Evolutionary conservation across 2,797 vertebrate species (phyloP).

Genomic region (Clarias laeviceps): DNA sequence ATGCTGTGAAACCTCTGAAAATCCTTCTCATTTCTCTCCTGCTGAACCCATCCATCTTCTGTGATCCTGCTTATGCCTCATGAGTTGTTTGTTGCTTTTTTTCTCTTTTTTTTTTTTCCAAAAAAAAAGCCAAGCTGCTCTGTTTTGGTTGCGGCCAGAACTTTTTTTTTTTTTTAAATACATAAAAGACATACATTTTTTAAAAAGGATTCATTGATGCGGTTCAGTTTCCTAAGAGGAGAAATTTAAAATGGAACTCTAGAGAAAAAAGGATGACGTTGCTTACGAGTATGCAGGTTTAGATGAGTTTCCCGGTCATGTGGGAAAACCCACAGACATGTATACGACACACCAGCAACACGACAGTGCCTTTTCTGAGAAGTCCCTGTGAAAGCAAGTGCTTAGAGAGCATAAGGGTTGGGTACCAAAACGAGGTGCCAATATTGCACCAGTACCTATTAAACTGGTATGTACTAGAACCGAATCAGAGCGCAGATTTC

Average conservation of each 20-base stretch:
- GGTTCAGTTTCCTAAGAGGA: neutral
- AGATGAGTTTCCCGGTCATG: neutral
- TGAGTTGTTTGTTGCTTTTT: neutral
- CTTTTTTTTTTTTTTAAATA: neutral
- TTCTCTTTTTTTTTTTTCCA: neutral
- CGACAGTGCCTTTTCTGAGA: neutral
- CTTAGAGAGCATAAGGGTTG: no score
- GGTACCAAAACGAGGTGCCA: no score
- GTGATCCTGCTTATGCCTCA: neutral
- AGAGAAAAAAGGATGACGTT: neutral
- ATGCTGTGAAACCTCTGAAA: conserved; percentile 8
- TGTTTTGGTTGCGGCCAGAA: no score
- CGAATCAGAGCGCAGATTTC: no score
- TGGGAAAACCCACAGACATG: neutral
- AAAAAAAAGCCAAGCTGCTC: neutral
- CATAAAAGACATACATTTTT: no score
- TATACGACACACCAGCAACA: neutral
- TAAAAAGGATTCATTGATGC: neutral
- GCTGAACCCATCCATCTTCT: neutral
- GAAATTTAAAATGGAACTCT: neutral
- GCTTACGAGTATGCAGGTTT: neutral
- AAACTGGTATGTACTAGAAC: no score
- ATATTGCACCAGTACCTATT: no score
- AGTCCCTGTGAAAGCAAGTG: neutral
- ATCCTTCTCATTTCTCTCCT: neutral